These are phyloP conservation scores for Penaeus chinensis DNA, from an alignment of 1,140 invertebrate species.

Conservation along the genomic window DNA sequence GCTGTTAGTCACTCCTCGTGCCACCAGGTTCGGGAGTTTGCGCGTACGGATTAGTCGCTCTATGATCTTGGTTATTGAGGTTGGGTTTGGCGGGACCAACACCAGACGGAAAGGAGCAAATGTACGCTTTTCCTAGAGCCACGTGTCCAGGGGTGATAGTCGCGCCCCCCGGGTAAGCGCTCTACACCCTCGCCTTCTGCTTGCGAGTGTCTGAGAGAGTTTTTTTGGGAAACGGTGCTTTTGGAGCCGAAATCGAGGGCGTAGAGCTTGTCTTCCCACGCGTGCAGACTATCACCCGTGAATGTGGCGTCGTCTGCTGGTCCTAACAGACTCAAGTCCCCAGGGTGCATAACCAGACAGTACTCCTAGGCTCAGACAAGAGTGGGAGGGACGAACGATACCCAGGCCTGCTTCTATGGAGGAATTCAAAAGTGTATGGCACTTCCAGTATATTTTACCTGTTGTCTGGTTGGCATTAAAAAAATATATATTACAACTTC, in stretches of 20 bases:
- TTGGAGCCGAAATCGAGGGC: too few species aligned
- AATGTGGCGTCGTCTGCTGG: background rate
- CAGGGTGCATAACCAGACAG: slow-evolving; percentile 26
- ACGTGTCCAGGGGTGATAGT: too few species aligned
- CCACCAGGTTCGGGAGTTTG: slow-evolving; percentile 24
- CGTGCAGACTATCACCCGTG: background rate
- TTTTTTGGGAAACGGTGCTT: too few species aligned
- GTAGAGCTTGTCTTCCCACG: background rate
- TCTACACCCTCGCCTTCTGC: too few species aligned
- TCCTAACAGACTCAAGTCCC: slow-evolving; percentile 19
- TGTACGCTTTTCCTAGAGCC: background rate
- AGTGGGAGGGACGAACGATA: slow-evolving; percentile 16
- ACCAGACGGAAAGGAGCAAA: background rate
- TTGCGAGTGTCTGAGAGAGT: too few species aligned
- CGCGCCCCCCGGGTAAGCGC: too few species aligned
- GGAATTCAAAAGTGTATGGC: slow-evolving; percentile 63
- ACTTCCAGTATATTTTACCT: slow-evolving; percentile 65
- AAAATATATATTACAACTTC: slow-evolving; percentile 23
- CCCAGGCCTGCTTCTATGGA: slow-evolving; percentile 64
- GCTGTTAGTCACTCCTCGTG: slow-evolving; percentile 35
- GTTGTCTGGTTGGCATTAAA: slow-evolving; percentile 58
- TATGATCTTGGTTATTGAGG: background rate
- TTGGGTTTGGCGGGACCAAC: slow-evolving; percentile 21
- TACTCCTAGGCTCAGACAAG: background rate
- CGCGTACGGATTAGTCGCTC: slow-evolving; percentile 43